Percentiles rank a stretch among this genome's conserved stretches.
Evolutionary conservation across 2,797 vertebrate species (phyloP).

Genomic region (Sphenopsis melanotis): DNA sequence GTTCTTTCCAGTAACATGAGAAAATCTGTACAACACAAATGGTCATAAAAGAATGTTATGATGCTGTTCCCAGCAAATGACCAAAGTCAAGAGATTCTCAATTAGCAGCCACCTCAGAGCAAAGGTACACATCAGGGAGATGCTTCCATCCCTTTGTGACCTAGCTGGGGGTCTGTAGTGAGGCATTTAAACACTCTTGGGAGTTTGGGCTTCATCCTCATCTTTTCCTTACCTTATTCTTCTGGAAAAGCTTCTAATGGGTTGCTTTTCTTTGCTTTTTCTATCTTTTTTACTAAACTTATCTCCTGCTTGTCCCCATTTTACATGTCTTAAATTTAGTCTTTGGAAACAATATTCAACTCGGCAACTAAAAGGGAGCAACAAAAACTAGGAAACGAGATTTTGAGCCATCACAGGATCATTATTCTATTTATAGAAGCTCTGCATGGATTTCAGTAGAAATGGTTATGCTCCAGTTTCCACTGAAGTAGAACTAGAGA

Average conservation of each 20-base stretch:
- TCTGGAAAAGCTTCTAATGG: background rate
- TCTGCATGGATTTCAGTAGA: background rate
- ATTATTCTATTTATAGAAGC: background rate
- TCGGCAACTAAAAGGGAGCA: background rate
- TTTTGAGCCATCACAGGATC: background rate
- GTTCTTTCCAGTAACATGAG: conserved; percentile 49
- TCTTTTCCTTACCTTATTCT: background rate
- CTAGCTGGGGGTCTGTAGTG: background rate
- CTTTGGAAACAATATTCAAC: background rate
- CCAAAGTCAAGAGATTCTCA: background rate
- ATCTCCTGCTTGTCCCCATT: background rate
- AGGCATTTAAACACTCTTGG: background rate
- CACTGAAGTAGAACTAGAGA: background rate
- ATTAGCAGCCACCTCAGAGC: conserved; percentile 44
- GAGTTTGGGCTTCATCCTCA: background rate
- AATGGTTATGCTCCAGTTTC: background rate
- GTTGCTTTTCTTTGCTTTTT: background rate
- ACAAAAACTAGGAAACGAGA: background rate
- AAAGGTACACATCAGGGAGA: background rate
- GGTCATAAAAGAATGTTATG: conserved; percentile 14
- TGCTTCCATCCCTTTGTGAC: background rate
- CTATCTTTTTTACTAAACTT: background rate
- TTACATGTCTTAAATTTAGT: background rate
- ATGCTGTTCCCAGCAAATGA: background rate
- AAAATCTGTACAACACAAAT: conserved; percentile 35